Base-by-base conservation (phyloP, 1,140 invertebrate species). In the Drosophila nasuta region DNA sequence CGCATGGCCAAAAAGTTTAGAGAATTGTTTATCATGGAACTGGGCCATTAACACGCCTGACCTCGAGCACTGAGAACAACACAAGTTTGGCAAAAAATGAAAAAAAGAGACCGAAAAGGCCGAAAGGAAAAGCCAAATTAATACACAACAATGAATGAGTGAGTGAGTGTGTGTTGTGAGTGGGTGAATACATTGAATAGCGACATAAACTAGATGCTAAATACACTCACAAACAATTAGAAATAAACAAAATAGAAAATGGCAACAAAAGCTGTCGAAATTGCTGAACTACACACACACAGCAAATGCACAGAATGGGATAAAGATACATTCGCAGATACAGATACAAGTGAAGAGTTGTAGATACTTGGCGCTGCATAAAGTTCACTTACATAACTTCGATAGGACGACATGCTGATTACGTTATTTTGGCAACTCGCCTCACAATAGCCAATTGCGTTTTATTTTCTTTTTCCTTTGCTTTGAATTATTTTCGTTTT, bases 351-450 rank as follows among this genome's bases (percentile, higher is more conserved):
- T 69, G 41, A n/a, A 69, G 52, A 72, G 58, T 52, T 15, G 62
- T 38, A 73, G 28, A 68, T 67, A 57, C 35, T 65, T 67, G 64
- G 81, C 64, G 54, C 56, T 66, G 75, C 82, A 78, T 66, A 76
- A 75, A 57, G 64, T 76, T 77, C 78, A 92, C 91, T 92, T 92
- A 92, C 91, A 91, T 92, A 92, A 92, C 87, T 92, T 75, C 90
- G 90, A 77, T 92, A 92, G 71, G 90, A 91, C 72, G 91, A 92
- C 91, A 92, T 75, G 67, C 6, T 64, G 68, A 74, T 91, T 85
- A 71, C 74, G 80, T 88, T 87, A 51, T 41, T 52, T 30, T 41
- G 48, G 30, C 51, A 54, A 33, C 30, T 28, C 5, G 49, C 49
- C 49, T 52, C 25, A 25, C 20, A 52, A 30, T 6, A 30, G 13